These are phyloP conservation scores for Ophion costatus DNA, from an alignment of 2,888 invertebrate genomes.

Conservation along the genomic window DNA sequence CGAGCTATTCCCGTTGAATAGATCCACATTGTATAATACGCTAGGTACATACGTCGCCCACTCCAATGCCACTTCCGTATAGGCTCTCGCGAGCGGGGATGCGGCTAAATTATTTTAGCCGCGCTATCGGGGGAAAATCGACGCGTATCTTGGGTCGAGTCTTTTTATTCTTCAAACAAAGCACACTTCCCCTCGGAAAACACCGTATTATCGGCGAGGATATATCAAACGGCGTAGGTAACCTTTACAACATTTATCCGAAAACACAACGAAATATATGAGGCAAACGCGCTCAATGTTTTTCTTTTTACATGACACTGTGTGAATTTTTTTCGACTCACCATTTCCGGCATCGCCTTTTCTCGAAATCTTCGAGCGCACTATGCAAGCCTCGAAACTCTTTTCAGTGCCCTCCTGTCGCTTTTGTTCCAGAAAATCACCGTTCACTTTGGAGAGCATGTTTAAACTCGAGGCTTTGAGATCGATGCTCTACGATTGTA, in stretches of 20 bases:
- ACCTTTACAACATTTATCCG: not conserved
- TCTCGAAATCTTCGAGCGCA: constrained; percentile 65
- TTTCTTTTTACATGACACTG: no score
- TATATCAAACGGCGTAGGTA: not conserved
- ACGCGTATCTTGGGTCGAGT: constrained; percentile 4
- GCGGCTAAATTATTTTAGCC: constrained; percentile 13
- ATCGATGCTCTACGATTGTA: not conserved
- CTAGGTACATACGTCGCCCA: constrained; percentile 39
- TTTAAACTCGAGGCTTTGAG: constrained; percentile 2
- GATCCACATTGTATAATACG: constrained; percentile 33
- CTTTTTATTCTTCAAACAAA: not conserved
- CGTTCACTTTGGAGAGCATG: constrained; percentile 75
- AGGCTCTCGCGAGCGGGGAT: constrained; percentile 36
- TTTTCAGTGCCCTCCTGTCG: constrained; percentile 70
- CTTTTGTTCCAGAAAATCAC: constrained; percentile 71
- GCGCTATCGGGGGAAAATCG: constrained; percentile 1
- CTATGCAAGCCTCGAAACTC: constrained; percentile 71
- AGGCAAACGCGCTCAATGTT: no score
- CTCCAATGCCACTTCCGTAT: constrained; percentile 19
- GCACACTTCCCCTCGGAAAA: not conserved
- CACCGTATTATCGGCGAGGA: not conserved
- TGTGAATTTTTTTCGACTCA: constrained; percentile 50
- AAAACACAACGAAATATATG: no score
- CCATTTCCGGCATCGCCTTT: constrained; percentile 69
- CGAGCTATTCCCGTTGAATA: not conserved